A percentile compares a stretch with the other conserved stretches of the same genome.
phyloP scores from a whole-genome alignment of 2,797 vertebrate genomes.

The Smutsia gigantea region DNA sequence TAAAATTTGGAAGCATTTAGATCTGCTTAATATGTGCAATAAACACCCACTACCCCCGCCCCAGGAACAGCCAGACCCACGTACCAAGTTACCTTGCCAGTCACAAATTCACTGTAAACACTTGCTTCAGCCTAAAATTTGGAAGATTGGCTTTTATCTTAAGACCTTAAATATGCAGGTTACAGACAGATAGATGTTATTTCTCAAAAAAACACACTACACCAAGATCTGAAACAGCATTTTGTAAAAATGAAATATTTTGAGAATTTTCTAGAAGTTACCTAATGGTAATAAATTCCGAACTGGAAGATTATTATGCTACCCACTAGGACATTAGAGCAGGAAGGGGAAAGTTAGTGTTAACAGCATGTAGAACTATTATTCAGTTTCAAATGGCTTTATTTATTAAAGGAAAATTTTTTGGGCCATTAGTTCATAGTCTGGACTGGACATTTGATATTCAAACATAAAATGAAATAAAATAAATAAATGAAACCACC shows the following conservation, averaged over 20 bases:
- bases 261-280: constrained; percentile 27
- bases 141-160: constrained; percentile 59
- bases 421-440: constrained; percentile 62
- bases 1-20: constrained; percentile 71
- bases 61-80: neutral
- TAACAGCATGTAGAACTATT: constrained; percentile 26
- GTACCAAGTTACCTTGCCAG: constrained; percentile 43
- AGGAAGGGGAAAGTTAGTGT: constrained; percentile 57
- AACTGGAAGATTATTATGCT: constrained; percentile 22
- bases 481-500: constrained; percentile 69
- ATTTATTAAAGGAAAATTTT: constrained; percentile 66
- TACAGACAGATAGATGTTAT: constrained; percentile 22
- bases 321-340: neutral
- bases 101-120: constrained; percentile 31
- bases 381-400: constrained; percentile 58
- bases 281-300: neutral
- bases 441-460: constrained; percentile 47
- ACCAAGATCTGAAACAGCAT: constrained; percentile 10
- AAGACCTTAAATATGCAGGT: constrained; percentile 44
- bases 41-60: constrained; percentile 58
- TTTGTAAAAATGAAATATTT: constrained; percentile 54
- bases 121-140: constrained; percentile 49
- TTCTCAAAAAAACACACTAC: neutral
- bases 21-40: constrained; percentile 68
- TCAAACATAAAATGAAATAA: constrained; percentile 73